Evolutionary conservation across 1,140 invertebrate species (phyloP), one percentile per base, ranked within the genome.

Genomic region (Cardiocondyla obscurior): DNA sequence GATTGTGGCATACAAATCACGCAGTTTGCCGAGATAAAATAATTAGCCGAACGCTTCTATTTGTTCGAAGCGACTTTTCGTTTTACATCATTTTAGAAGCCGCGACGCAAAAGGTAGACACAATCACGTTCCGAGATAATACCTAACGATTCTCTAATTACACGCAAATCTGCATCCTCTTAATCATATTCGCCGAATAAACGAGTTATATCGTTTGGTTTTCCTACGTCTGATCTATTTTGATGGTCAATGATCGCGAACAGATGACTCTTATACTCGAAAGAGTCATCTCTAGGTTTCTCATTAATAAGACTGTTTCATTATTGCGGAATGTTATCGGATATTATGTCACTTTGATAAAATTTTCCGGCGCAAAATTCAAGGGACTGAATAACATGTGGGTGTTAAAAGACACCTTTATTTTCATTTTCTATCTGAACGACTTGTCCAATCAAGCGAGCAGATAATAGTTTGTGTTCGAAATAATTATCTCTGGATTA

Each of bases 211-310:
- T 65, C 30, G 28, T n/a, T 42, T 33, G 22, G 0, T 36, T 57
- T 44, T 57, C 39, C 39, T 82, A 84, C 19, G n/a, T 62, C 51
- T 42, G 46, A 64, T n/a, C 25, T 85, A 72, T 25, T 36, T 7
- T 64, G 36, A 81, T 33, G 33, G 42, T 33, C 10, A 60, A 49
- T 51, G 74, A 81, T 65, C 33, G 57, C 57, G 33, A 19, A 6
- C 28, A 62, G 64, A 70, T 79, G 65, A 67, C 16, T 19, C 51
- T n/a, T 58, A 22, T 39, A 33, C 25, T 60, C 16, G 44, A 36
- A 84, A 58, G 65, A 69, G 83, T 72, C 81, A 42, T 84, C 33
- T 46, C 28, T 33, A 46, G 42, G 46, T 76, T 62, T n/a, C 2
- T 46, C 57, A 28, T 28, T n/a, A n/a, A 19, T 76, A 12, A 62